These are phyloP conservation scores for Uloborus diversus DNA, from an alignment of 1,140 invertebrate species.

Conservation along the genomic window DNA sequence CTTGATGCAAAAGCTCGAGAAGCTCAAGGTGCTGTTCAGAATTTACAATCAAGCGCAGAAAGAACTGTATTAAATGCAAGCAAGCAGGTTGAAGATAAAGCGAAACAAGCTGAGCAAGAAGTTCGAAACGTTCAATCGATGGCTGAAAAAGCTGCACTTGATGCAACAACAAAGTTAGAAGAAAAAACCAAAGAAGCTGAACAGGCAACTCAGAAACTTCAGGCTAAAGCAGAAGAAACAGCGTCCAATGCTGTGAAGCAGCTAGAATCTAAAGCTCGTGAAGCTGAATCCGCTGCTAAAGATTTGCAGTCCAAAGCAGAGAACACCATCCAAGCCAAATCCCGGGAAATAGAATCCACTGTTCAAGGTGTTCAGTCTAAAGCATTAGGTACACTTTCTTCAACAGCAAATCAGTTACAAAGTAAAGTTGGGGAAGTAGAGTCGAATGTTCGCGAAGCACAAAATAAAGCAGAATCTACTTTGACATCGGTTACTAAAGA, in stretches of 20 bases:
- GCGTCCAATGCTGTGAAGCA: neutral
- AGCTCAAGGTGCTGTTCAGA: slow-evolving; percentile 3
- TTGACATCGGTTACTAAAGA: neutral
- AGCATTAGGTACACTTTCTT: slow-evolving; percentile 12
- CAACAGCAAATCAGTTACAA: slow-evolving; percentile 14
- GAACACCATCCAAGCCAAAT: neutral
- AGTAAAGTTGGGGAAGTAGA: neutral
- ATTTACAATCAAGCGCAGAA: neutral
- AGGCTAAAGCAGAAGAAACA: neutral
- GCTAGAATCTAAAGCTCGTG: slow-evolving; percentile 6
- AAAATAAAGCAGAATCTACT: neutral
- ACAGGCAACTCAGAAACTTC: neutral
- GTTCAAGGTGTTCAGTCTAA: neutral
- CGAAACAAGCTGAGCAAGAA: neutral
- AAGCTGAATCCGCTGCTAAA: slow-evolving; percentile 5
- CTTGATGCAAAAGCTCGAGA: no score
- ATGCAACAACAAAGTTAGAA: neutral
- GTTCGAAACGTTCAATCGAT: neutral
- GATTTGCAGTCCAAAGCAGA: slow-evolving; percentile 13
- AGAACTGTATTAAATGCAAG: neutral
- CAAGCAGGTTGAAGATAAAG: neutral
- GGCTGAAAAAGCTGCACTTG: neutral
- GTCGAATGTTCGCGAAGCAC: neutral
- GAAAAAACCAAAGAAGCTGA: slow-evolving; percentile 15
- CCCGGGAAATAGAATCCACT: neutral